Conservation (phyloP, 2,113 vertebrate genomes). For the Lonchura striata region DNA sequence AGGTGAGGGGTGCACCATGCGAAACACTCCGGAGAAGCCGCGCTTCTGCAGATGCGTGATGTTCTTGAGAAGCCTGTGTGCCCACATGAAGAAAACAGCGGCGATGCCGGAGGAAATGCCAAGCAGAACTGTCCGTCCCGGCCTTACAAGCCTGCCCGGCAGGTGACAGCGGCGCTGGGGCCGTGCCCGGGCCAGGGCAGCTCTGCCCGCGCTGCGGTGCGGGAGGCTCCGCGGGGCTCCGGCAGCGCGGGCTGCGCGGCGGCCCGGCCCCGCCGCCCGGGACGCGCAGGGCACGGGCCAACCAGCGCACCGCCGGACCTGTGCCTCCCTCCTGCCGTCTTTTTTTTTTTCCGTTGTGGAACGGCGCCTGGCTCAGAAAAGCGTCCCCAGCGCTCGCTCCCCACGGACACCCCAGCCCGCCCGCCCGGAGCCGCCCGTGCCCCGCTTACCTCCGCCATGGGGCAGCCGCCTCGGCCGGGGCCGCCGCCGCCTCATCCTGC, state of each 20-base stretch:
- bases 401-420: not conserved
- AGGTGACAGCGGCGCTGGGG: not conserved
- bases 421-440: not conserved
- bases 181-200: not conserved
- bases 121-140: rapidly evolving
- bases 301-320: rapidly evolving
- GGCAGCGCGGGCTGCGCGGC: rapidly evolving
- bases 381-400: not conserved
- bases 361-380: not conserved
- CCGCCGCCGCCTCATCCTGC: not conserved
- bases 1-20: rapidly evolving
- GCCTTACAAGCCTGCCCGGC: rapidly evolving
- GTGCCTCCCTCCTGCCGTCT: rapidly evolving
- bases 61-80: rapidly evolving
- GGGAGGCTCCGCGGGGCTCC: not conserved
- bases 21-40: rapidly evolving
- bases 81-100: not conserved
- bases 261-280: not conserved
- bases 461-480: not conserved
- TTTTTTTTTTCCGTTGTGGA: no score
- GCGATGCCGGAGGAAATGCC: not conserved
- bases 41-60: not conserved
- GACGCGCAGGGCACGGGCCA: not conserved
- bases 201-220: not conserved
- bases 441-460: not conserved